phyloP scores from a whole-genome alignment of 2,888 invertebrate genomes.

The Dicyrtomina minuta region DNA sequence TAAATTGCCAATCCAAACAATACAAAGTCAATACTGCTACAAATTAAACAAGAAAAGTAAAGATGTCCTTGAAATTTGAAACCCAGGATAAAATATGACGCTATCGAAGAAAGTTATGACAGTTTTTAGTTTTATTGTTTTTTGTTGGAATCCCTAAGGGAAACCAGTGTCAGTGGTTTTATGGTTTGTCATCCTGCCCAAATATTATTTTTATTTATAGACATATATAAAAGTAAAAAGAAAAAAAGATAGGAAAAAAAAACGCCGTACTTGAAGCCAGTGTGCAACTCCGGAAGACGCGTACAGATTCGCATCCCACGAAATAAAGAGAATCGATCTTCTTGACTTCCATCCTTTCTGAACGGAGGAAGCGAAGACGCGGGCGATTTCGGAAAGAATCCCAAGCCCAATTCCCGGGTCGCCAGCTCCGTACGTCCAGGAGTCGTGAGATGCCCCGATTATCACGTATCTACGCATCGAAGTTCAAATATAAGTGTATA shows the following conservation, averaged over 20 bases:
- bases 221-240: background rate
- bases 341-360: constrained; percentile 51
- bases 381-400: constrained; percentile 49
- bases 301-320: constrained; percentile 52
- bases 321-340: constrained; percentile 51
- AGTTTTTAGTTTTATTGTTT: too few relatives aligned
- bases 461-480: constrained; percentile 47
- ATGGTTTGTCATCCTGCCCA: too few relatives aligned
- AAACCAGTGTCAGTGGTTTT: too few relatives aligned
- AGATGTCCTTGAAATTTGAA: too few relatives aligned
- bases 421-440: constrained; percentile 51
- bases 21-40: background rate
- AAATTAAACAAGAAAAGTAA: background rate
- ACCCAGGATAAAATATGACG: too few relatives aligned
- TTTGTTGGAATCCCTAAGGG: too few relatives aligned
- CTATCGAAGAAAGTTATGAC: too few relatives aligned
- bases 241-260: background rate
- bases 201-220: too few relatives aligned
- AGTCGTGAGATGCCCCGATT: constrained; percentile 51
- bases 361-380: constrained; percentile 49
- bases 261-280: constrained; percentile 52
- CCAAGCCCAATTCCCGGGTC: constrained; percentile 51
- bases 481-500: too few relatives aligned
- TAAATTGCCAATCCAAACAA: background rate
- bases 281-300: constrained; percentile 49